Conservation (phyloP, 2,888 invertebrate species). For the Rotaria sp. region DNA sequence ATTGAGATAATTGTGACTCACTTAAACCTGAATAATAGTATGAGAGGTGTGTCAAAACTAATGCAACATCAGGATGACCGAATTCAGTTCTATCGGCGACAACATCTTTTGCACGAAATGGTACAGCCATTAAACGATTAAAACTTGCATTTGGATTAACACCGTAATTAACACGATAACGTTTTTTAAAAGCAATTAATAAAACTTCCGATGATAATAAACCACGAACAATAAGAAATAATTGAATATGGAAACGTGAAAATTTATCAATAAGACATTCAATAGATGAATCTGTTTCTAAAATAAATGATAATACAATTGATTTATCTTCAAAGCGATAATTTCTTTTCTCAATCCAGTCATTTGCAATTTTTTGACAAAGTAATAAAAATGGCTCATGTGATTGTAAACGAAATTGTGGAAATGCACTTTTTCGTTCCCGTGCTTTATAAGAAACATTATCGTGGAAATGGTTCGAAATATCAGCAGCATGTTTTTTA, state of each 20-base stretch:
- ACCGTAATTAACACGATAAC: slow-evolving; percentile 6
- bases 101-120: neutral
- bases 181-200: neutral
- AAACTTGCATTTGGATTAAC: neutral
- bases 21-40: neutral
- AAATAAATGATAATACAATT: neutral
- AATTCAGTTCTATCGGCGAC: neutral
- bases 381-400: neutral
- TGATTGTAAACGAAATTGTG: slow-evolving; percentile 19
- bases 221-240: slow-evolving; percentile 6
- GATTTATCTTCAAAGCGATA: neutral
- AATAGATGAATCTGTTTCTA: neutral
- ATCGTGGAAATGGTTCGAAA: neutral
- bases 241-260: slow-evolving; percentile 6
- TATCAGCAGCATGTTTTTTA: neutral
- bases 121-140: slow-evolving; percentile 20
- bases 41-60: neutral
- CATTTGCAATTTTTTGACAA: neutral
- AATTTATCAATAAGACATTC: neutral
- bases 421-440: neutral
- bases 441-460: neutral
- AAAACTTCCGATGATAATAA: neutral
- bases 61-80: neutral
- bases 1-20: neutral
- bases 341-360: neutral